Evolutionary conservation across 2,888 invertebrate species (phyloP).

Genomic region (Volucella zonaria): DNA sequence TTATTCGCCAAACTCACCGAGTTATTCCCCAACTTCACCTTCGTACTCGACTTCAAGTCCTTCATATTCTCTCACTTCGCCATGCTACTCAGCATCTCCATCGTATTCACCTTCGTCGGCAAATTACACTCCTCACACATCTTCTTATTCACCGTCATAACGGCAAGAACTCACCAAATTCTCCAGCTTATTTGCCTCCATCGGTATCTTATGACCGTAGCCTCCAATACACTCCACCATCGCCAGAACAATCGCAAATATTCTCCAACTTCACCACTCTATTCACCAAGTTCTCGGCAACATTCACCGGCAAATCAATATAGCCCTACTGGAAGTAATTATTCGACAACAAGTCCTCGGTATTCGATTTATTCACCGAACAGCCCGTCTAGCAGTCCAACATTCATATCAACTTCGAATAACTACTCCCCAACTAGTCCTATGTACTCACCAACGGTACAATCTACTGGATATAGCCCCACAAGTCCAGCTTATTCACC

Average conservation of each 20-base stretch:
- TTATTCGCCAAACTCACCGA: slow-evolving; percentile 91
- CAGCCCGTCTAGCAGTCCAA: slow-evolving; percentile 90
- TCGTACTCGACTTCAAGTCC: slow-evolving; percentile 92
- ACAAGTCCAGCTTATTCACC: slow-evolving; percentile 89
- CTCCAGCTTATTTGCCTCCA: slow-evolving; percentile 92
- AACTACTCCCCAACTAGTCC: slow-evolving; percentile 87
- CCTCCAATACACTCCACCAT: slow-evolving; percentile 93
- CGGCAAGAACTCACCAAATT: slow-evolving; percentile 91
- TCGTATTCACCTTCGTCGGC: slow-evolving; percentile 87
- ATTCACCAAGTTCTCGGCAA: slow-evolving; percentile 92
- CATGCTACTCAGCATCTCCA: slow-evolving; percentile 89
- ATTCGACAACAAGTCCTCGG: slow-evolving; percentile 86
- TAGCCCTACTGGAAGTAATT: slow-evolving; percentile 90
- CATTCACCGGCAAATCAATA: slow-evolving; percentile 87
- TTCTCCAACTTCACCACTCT: slow-evolving; percentile 91
- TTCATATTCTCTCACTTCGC: slow-evolving; percentile 89
- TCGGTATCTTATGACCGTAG: slow-evolving; percentile 90
- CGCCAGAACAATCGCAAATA: slow-evolving; percentile 90
- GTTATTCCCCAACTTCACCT: slow-evolving; percentile 91
- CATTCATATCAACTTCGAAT: slow-evolving; percentile 86
- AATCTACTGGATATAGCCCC: slow-evolving; percentile 89
- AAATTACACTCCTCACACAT: slow-evolving; percentile 87
- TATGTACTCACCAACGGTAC: slow-evolving; percentile 91
- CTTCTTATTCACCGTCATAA: slow-evolving; percentile 87
- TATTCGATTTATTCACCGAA: slow-evolving; percentile 88